Conservation (phyloP, 2,888 invertebrate species). For the Thymelicus sylvestris region DNA sequence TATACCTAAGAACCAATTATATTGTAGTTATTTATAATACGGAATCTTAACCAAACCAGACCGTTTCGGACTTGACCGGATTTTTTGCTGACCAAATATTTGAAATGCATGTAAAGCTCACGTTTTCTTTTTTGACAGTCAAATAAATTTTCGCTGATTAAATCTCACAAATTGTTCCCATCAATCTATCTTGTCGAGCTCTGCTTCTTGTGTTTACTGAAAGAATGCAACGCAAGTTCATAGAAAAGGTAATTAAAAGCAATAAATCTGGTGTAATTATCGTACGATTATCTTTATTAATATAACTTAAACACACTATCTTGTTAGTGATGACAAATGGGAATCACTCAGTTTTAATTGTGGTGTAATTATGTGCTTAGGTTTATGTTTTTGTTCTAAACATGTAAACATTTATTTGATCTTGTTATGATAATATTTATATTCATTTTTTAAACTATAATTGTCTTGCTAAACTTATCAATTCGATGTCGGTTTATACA, state of each 20-base stretch:
- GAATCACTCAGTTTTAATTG: neutral
- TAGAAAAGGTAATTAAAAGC: neutral
- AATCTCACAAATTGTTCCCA: neutral
- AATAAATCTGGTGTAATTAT: neutral
- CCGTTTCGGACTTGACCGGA: neutral
- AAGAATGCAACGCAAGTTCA: neutral
- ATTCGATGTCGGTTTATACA: no score
- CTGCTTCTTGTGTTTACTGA: neutral
- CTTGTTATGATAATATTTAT: no score
- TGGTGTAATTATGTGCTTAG: no score
- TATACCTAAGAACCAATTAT: no score
- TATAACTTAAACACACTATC: neutral
- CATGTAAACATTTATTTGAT: no score
- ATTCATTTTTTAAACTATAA: no score
- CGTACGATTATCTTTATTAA: neutral
- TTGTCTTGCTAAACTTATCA: no score
- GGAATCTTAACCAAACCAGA: neutral
- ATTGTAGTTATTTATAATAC: neutral
- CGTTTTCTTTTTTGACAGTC: constrained; percentile 11
- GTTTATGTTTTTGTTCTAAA: no score
- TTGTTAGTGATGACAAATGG: neutral
- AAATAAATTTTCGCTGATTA: constrained; percentile 18
- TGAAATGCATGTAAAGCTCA: neutral
- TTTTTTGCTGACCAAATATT: neutral
- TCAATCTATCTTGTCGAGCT: neutral